These are phyloP conservation scores for Wasmannia auropunctata DNA, from an alignment of 1,140 invertebrate genomes.

Conservation along the genomic window DNA sequence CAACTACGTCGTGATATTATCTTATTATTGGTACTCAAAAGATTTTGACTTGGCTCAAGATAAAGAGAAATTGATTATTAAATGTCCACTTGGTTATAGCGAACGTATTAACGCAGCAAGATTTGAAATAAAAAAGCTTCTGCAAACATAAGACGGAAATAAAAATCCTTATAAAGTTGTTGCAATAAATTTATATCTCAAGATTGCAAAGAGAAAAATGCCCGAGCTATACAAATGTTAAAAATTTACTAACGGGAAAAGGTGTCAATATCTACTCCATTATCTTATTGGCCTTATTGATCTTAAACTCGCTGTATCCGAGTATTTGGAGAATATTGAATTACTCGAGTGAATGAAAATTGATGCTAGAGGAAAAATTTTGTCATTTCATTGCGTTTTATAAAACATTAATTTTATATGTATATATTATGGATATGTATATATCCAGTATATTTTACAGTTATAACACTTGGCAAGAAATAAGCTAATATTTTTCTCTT, in stretches of 20 bases:
- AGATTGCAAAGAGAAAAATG: constrained; percentile 1
- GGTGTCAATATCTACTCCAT: background rate
- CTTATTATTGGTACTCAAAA: constrained; percentile 39
- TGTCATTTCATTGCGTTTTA: background rate
- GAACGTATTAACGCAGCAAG: background rate
- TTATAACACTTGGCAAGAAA: background rate
- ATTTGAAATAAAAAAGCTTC: constrained; percentile 9
- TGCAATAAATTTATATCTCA: background rate
- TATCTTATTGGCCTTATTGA: background rate
- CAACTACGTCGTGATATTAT: constrained; percentile 14
- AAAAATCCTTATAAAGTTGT: background rate
- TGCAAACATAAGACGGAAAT: constrained; percentile 11
- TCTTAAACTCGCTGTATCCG: background rate
- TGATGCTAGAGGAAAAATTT: background rate
- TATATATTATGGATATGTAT: too few species aligned
- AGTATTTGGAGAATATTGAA: background rate
- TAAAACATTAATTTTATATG: background rate
- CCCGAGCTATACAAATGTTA: background rate
- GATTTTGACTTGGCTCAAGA: constrained; percentile 36
- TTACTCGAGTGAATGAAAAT: background rate
- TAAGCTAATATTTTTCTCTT: background rate
- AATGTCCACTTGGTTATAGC: background rate
- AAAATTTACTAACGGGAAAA: background rate
- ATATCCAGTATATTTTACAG: background rate
- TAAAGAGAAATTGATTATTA: constrained; percentile 35